Evolutionary conservation across 2,797 vertebrate species (phyloP).

Genomic region (Petrocephalus schoutedeni): DNA sequence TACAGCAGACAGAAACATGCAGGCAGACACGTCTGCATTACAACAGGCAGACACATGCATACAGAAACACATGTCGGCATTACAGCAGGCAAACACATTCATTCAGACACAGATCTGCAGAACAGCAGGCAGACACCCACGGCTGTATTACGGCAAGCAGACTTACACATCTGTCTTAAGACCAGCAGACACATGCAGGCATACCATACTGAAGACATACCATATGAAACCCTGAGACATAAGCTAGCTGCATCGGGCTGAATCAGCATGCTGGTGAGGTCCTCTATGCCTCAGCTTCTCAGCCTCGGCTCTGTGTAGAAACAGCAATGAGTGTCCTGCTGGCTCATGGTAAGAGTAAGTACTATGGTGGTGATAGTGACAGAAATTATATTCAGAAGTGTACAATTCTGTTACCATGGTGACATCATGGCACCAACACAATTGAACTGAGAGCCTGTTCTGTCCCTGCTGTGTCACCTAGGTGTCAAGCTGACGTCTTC

Average conservation of each 20-base stretch:
- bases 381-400: constrained; percentile 9
- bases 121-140: background rate
- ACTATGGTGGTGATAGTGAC: background rate
- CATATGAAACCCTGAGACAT: background rate
- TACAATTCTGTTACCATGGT: constrained; percentile 23
- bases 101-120: background rate
- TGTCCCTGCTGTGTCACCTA: constrained; percentile 46
- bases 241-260: background rate
- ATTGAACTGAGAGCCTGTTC: constrained; percentile 53
- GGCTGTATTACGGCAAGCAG: background rate
- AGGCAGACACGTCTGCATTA: too few species aligned
- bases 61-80: background rate
- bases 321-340: background rate
- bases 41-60: background rate
- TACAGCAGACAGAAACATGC: background rate
- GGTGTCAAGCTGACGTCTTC: constrained; percentile 60
- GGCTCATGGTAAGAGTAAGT: background rate
- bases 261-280: background rate
- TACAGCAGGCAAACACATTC: constrained; percentile 13
- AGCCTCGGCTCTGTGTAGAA: background rate
- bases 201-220: background rate
- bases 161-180: background rate
- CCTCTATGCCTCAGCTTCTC: background rate
- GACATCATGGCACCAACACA: constrained; percentile 59
- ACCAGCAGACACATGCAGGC: background rate